Percentiles rank a stretch among this genome's conserved stretches.
Conservation (phyloP, 2,113 vertebrate genomes). For the Apodemus speciosus region DNA sequence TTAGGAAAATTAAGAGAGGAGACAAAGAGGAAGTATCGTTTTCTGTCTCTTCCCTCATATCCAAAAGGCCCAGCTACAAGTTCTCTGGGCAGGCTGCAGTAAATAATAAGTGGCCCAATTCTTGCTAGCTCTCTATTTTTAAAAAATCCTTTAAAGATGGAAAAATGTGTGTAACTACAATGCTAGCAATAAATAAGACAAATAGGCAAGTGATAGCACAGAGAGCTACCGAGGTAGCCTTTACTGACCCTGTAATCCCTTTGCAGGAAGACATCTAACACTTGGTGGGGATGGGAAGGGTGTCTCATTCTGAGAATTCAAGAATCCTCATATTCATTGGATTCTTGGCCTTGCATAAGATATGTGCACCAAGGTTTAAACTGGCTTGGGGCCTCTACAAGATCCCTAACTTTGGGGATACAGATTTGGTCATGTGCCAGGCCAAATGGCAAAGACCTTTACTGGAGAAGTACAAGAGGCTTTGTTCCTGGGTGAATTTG, state of each 20-base stretch:
- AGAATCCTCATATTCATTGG: neutral
- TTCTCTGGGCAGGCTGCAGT: neutral
- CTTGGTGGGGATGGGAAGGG: neutral
- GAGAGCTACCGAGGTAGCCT: neutral
- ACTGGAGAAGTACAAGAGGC: neutral
- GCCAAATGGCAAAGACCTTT: neutral
- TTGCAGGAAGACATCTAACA: neutral
- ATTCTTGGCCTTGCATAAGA: neutral
- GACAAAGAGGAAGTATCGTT: neutral
- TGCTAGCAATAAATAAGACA: neutral
- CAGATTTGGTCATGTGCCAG: neutral
- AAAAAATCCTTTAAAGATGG: neutral
- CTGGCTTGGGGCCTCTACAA: neutral
- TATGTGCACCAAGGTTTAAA: neutral
- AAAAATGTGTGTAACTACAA: neutral
- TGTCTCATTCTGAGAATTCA: neutral
- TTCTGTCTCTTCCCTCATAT: neutral
- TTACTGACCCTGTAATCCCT: neutral
- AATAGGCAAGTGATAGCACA: neutral
- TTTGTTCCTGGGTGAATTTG: neutral
- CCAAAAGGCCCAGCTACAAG: neutral
- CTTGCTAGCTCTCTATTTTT: neutral
- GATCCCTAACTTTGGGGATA: neutral
- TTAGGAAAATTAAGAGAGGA: neutral
- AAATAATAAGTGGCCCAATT: neutral